Base-by-base conservation (phyloP, 2,797 vertebrate species). In the Premnoplex brunnescens region DNA sequence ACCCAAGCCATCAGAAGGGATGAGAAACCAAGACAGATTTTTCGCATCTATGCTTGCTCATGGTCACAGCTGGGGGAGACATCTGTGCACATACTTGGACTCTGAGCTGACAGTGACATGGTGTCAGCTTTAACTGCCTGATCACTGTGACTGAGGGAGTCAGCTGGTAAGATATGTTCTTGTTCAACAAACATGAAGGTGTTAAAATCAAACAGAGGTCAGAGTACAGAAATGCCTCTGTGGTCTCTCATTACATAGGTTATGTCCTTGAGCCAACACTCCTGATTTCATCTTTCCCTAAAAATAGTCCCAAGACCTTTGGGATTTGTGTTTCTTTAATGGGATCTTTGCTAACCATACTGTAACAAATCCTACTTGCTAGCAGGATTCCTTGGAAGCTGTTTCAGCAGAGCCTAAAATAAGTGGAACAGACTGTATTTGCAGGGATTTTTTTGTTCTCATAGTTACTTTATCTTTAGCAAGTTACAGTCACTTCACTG, bases 381-480 rank as follows among this genome's bases (percentile, higher is more conserved):
- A 85, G 71, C 41, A 86, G n/a, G 44, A 90, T 56, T 90, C 56
- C 34, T 73, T 56, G 34, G 58, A 66, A 85, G 36, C 52, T 90
- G 27, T 52, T 94, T 88, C 80, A 91, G 74, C 64, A 72, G 30
- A 86, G 77, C 41, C 83, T 77, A 73, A 90, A 94, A 66, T 41
- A 90, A 88, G 71, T 39, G 56, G 44, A 79, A 69, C 41, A 85
- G 56, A 34, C 18, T 39, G 24, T 66, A 66, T 30, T 73, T 62
- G 43, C 68, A 71, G 37, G 12, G 32, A 79, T 55, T 55, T 49
- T 54, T 46, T 44, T 56, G 30, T 52, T 91, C 43, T 85, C 43
- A 62, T 34, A 44, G 55, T 67, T 84, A 67, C 72, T 85, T 91
- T 43, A 60, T 23, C 19, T 75, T 91, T 82, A 88, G 66, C 73